Base-by-base conservation (phyloP, 1,140 invertebrate species). In the Micrasema minimum region DNA sequence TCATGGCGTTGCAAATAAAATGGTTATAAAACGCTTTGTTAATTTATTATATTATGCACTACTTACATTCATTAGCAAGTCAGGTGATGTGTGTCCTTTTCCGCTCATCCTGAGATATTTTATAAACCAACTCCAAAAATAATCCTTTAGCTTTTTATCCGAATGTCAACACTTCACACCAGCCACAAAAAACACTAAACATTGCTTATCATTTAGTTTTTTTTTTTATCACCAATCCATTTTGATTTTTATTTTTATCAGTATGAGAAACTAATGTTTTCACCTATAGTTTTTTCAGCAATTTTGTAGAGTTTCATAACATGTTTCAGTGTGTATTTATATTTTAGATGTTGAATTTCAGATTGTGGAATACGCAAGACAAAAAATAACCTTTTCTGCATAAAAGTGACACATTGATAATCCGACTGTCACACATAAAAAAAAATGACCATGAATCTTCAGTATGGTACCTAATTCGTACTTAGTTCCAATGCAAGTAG, bases 1-100 rank as follows among this genome's bases (percentile, higher is more conserved):
- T n/a, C n/a, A n/a, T n/a, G n/a, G n/a, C n/a, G n/a, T n/a, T n/a
- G n/a, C n/a, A n/a, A n/a, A n/a, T n/a, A 18, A 16, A 48, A 48
- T 43, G 20, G 20, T 1, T 4, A 10, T 66, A 51, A 4, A 51
- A 16, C 37, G n/a, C n/a, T n/a, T n/a, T n/a, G n/a, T n/a, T n/a
- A n/a, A n/a, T n/a, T n/a, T n/a, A n/a, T n/a, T n/a, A n/a, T n/a
- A n/a, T n/a, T n/a, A n/a, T n/a, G n/a, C n/a, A 41, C 9, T 53
- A 85, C 83, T 85, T 79, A 85, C 83, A 82, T 85, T 85, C 82
- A 85, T 85, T 80, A 85, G 82, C 77, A 83, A 82, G 80, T 85
- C 83, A 78, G 83, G 83, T 66, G 82, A 83, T 77, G 79, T 80
- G 74, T 82, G 82, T 77, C 78, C 78, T 77, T 84, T 84, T 78